Conservation (phyloP, 2,888 invertebrate species). For the Parasteatoda lunata region DNA sequence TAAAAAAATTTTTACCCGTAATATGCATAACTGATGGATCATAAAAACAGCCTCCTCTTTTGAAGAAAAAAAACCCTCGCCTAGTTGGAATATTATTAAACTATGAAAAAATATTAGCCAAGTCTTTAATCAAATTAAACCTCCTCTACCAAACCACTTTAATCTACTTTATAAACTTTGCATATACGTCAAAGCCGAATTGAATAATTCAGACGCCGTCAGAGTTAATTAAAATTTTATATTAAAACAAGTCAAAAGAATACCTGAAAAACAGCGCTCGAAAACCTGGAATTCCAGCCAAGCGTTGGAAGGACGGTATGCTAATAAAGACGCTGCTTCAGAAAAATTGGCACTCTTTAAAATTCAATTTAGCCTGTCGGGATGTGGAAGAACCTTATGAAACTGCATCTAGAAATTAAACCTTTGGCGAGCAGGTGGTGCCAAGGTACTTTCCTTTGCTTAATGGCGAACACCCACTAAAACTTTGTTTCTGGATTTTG, state of each 20-base stretch:
- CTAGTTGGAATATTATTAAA: not conserved
- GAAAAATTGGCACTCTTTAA: slow-evolving; percentile 49
- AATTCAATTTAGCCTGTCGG: slow-evolving; percentile 44
- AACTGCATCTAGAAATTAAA: slow-evolving; percentile 42
- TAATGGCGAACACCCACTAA: not conserved
- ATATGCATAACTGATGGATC: not conserved
- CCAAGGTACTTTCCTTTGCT: not conserved
- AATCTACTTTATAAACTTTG: not conserved
- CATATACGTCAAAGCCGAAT: not conserved
- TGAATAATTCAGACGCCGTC: slow-evolving; percentile 33
- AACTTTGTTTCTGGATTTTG: slow-evolving; percentile 18
- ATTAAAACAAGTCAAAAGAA: slow-evolving; percentile 38
- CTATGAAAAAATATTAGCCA: not conserved
- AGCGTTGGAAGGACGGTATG: slow-evolving; percentile 5
- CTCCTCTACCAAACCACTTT: not conserved
- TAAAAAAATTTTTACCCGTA: no score
- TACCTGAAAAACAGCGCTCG: not conserved
- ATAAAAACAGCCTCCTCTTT: not conserved
- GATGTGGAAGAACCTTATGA: slow-evolving; percentile 9
- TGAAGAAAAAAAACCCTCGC: not conserved
- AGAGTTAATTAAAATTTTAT: slow-evolving; percentile 57
- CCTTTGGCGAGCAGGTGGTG: not conserved
- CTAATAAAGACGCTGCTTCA: slow-evolving; percentile 29
- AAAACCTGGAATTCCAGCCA: not conserved
- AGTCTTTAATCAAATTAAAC: slow-evolving; percentile 5